phyloP scores from a whole-genome alignment of 2,113 vertebrate genomes.

The Oenanthe melanoleuca region DNA sequence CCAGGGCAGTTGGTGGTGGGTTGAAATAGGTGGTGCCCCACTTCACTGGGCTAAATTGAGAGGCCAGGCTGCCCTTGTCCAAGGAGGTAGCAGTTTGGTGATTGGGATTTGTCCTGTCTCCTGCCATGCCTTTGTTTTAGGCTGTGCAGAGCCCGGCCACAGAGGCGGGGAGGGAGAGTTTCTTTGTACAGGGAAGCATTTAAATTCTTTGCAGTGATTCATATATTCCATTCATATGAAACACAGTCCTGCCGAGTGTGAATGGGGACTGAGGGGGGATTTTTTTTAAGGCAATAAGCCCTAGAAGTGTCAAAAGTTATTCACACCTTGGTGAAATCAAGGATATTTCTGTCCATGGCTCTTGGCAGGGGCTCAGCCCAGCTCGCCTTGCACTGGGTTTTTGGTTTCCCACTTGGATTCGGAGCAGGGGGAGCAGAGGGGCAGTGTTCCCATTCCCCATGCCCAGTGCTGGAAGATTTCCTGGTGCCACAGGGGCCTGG shows the following conservation, averaged over 20 bases:
- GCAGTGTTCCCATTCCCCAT: not conserved
- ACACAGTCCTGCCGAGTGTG: conserved; percentile 37
- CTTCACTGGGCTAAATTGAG: not conserved
- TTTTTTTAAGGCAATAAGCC: conserved; percentile 47
- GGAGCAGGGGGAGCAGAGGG: not conserved
- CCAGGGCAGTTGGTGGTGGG: not conserved
- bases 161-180: conserved; percentile 24
- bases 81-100: not conserved
- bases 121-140: conserved; percentile 57
- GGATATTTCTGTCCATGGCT: conserved; percentile 51
- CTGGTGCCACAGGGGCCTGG: not conserved
- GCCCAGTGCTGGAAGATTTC: not conserved
- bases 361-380: conserved; percentile 53
- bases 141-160: not conserved
- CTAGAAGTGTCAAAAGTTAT: conserved; percentile 64
- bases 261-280: conserved; percentile 50
- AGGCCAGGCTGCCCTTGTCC: not conserved
- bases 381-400: conserved; percentile 7
- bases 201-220: conserved; percentile 67
- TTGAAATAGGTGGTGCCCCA: not conserved
- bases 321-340: conserved; percentile 67
- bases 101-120: not conserved
- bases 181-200: conserved; percentile 59
- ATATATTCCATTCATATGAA: conserved; percentile 69
- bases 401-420: conserved; percentile 26